Evolutionary conservation across 2,113 vertebrate genomes (phyloP), one percentile per base, ranked within the genome.

Genomic region (Acrocephalus kingi): DNA sequence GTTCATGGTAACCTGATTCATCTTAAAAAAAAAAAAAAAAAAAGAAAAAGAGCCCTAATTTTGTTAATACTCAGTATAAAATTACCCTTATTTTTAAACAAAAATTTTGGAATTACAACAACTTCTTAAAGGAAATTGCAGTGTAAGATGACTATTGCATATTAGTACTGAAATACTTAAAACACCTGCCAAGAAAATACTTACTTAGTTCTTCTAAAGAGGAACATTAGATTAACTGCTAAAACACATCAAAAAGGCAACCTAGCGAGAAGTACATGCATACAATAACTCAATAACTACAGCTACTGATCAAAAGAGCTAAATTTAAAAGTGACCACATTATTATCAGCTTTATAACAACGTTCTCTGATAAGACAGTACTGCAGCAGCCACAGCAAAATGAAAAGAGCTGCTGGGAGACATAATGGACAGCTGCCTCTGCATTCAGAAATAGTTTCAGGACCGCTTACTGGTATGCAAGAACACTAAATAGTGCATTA

Each of bases 261-360:
- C 69, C 41, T 76, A 35, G 22, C 76, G 64, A 87, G 72, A 86
- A 86, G 35, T 56, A 54, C 18, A 35, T 63, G 24, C 82, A 59
- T 75, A 87, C 31, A 87, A 83, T 79, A 95, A 88, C 12, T 79
- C 35, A 83, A 76, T 83, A 94, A 89, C 7, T 77, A 79, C 56
- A 94, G 43, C 8, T 73, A 78, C 45, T 25, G 69, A 82, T 8
- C 61, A 46, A 63, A 89, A 77, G 56, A 93, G 23, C 80, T 66
- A 89, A 54, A 84, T 62, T 94, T 91, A 84, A 87, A 95, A 35
- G 15, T 84, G 79, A 85, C 48, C 54, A 56, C 24, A 31, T 68
- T 39, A 66, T 67, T 90, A 71, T 20, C 83, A 87, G 68, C 56
- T 95, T 87, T 94, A 20, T 92, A 92, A 88, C 21, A 81, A 45